These are phyloP conservation scores for Drosophila melanosoma DNA, from an alignment of 2,888 invertebrate genomes.

Conservation along the genomic window DNA sequence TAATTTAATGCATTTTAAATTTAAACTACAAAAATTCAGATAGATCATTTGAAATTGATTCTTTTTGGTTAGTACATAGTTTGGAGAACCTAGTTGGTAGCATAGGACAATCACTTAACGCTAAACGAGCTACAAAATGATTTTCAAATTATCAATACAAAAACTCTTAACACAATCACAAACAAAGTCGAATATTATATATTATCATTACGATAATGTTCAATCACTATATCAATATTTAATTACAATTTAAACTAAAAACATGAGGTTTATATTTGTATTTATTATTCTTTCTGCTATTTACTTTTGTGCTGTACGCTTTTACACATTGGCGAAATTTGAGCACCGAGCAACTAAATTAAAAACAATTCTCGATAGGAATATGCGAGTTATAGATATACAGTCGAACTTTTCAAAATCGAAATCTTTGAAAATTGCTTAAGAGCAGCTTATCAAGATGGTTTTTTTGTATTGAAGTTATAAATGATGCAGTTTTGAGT, in stretches of 20 bases:
- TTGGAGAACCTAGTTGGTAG: slow-evolving; percentile 50
- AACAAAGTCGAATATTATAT: slow-evolving; percentile 49
- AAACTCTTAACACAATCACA: slow-evolving; percentile 62
- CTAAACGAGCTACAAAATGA: slow-evolving; percentile 54
- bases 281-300: slow-evolving; percentile 1
- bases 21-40: slow-evolving; percentile 62
- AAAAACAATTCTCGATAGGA: slow-evolving; percentile 37
- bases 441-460: background rate
- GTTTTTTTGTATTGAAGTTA: background rate
- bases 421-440: background rate
- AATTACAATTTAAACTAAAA: slow-evolving; percentile 75
- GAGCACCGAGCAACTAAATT: slow-evolving; percentile 53
- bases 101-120: slow-evolving; percentile 57
- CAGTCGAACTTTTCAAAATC: background rate
- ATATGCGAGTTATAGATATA: slow-evolving; percentile 21
- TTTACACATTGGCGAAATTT: slow-evolving; percentile 50
- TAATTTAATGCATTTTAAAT: slow-evolving; percentile 54
- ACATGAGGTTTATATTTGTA: slow-evolving; percentile 60
- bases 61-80: slow-evolving; percentile 43
- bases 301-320: slow-evolving; percentile 25
- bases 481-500: background rate
- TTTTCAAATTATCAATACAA: slow-evolving; percentile 41
- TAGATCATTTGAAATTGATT: slow-evolving; percentile 37
- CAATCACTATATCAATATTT: slow-evolving; percentile 35
- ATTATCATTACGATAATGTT: slow-evolving; percentile 29